Conservation (phyloP, 2,113 vertebrate species). For the Falcunculus frontatus region DNA sequence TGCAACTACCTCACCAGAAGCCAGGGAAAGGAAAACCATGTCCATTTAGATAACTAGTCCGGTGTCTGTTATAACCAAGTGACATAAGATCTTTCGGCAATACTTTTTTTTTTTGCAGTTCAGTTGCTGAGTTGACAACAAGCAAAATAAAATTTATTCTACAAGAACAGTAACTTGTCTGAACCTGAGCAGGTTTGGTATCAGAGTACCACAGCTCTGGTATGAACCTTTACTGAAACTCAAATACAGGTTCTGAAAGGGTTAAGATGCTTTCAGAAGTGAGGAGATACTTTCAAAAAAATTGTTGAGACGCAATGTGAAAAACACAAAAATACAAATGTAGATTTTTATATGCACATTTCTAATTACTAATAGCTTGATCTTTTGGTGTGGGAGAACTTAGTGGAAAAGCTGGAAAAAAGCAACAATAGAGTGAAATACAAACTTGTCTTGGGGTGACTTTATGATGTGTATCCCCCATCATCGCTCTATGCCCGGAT, state of each 20-base stretch:
- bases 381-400: background rate
- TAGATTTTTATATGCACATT: background rate
- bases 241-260: background rate
- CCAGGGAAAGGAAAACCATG: background rate
- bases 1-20: background rate
- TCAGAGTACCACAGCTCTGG: background rate
- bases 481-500: too few species aligned
- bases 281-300: background rate
- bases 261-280: background rate
- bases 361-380: background rate
- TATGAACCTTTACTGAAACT: background rate
- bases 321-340: background rate
- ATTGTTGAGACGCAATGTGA: fast-evolving
- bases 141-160: background rate
- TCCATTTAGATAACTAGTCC: background rate
- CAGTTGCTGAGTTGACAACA: background rate
- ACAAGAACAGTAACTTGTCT: background rate
- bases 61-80: background rate
- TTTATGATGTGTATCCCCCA: too few species aligned
- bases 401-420: background rate
- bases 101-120: background rate
- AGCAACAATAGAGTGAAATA: background rate
- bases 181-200: background rate
- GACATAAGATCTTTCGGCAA: background rate
- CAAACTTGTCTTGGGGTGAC: too few species aligned